Evolutionary conservation across 2,797 vertebrate species (phyloP).

Genomic region (Echiichthys vipera): DNA sequence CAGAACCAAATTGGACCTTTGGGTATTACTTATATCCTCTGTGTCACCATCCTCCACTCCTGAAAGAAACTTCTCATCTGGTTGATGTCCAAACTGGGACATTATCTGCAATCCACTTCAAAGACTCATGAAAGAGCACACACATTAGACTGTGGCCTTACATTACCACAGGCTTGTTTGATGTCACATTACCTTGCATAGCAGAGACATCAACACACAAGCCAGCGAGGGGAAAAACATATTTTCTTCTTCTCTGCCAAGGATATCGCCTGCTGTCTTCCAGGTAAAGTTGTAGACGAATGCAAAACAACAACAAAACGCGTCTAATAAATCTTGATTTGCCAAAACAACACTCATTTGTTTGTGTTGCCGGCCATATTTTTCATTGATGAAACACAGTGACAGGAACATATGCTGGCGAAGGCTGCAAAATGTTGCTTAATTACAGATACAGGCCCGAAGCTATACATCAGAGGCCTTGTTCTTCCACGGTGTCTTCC

Average conservation of each 20-base stretch:
- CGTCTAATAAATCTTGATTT: conserved; percentile 80
- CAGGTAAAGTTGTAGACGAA: conserved; percentile 44
- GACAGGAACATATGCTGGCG: conserved; percentile 70
- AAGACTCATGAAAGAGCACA: conserved; percentile 58
- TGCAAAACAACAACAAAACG: conserved; percentile 54
- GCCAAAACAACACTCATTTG: conserved; percentile 60
- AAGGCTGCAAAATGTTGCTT: conserved; percentile 69
- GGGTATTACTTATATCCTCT: conserved; percentile 18
- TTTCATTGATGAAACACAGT: conserved; percentile 75
- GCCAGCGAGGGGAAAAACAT: not conserved
- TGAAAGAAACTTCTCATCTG: conserved; percentile 54
- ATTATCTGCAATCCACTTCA: conserved; percentile 69
- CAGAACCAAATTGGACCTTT: conserved; percentile 9
- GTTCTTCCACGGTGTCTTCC: conserved; percentile 29
- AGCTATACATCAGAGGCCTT: conserved; percentile 71
- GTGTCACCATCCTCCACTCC: conserved; percentile 33
- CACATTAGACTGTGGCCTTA: conserved; percentile 47
- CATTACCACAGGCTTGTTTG: conserved; percentile 53
- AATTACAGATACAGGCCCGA: conserved; percentile 69
- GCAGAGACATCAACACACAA: conserved; percentile 29
- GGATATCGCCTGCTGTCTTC: conserved; percentile 30
- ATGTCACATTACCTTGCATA: conserved; percentile 61
- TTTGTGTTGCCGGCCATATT: conserved; percentile 60
- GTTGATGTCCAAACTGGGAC: conserved; percentile 56
- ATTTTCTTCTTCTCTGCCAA: conserved; percentile 27